Base-by-base conservation (phyloP, 2,888 invertebrate genomes). In the Tetramorium bicarinatum region DNA sequence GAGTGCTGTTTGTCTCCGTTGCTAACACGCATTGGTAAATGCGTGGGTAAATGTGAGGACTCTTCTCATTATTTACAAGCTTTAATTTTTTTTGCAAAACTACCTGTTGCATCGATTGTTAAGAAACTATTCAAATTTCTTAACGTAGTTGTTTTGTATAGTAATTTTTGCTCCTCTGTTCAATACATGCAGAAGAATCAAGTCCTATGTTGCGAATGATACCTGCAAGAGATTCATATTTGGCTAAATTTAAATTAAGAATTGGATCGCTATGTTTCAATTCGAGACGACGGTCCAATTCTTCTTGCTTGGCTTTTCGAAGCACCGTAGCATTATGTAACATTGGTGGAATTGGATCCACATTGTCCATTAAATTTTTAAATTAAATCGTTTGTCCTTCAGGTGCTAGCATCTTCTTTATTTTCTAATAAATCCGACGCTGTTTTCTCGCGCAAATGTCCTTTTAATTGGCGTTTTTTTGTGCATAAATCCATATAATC, bases 261-360 rank as follows among this genome's bases (percentile, higher is more conserved):
- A 84, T 52, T 34, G 84, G 67, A 72, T 66, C 59, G 18, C 82
- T 61, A 59, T 69, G 85, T 25, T 84, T 47, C 29, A 87, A 66
- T 7, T 79, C 84, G 38, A 81, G 61, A 56, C 61, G 52, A 21
- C 80, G 82, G 0, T 84, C 64, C 47, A 85, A 18, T 64, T 84
- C 87, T 18, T 88, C 74, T 66, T 88, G 82, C 29, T 87, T 88
- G n/a, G 84, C 84, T 74, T 87, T 87, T 3, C 87, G 84, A n/a
- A 84, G 44, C 18, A 67, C 72, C 18, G 69, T 29, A 66, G 69
- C 34, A 25, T 44, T 75, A 0, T 83, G 82, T 3, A 87, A 21
- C 3, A 67, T 85, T 13, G 82, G 47, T 18, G 71, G 83, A 76
- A 85, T 85, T 56, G n/a, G 69, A 67, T 41, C 64, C 44, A 34